Percentiles rank a stretch among this genome's conserved stretches.
phyloP scores from a whole-genome alignment of 1,140 invertebrate species.

The Carposina sasakii region DNA sequence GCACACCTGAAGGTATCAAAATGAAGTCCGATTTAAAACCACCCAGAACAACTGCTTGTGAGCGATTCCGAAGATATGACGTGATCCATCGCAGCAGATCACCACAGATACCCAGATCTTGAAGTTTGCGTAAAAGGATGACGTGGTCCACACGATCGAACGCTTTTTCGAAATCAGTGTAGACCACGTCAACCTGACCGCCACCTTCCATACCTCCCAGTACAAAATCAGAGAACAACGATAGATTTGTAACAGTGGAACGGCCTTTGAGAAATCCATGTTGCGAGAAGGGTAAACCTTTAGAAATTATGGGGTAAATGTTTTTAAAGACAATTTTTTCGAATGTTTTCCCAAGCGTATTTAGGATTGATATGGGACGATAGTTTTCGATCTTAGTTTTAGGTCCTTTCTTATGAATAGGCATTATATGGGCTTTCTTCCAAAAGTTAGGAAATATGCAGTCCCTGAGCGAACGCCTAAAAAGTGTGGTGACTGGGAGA shows the following conservation, averaged over 20 bases:
- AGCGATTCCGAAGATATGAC: constrained; percentile 5
- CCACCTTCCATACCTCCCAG: constrained; percentile 14
- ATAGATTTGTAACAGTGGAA: constrained; percentile 24
- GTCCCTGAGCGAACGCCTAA: not conserved
- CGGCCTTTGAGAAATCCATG: constrained; percentile 7
- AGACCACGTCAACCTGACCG: constrained; percentile 27
- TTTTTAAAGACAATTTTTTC: constrained; percentile 4
- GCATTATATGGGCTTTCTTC: constrained; percentile 10
- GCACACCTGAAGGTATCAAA: constrained; percentile 17
- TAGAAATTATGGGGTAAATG: not conserved
- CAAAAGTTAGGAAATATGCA: constrained; percentile 8
- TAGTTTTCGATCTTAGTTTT: constrained; percentile 7
- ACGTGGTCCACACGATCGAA: constrained; percentile 25
- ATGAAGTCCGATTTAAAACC: constrained; percentile 12
- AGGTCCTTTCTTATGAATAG: constrained; percentile 9
- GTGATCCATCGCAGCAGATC: not conserved
- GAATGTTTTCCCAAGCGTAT: constrained; percentile 1
- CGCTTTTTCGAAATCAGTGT: constrained; percentile 32
- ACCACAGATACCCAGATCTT: constrained; percentile 1
- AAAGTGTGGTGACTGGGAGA: constrained; percentile 1
- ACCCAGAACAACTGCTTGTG: constrained; percentile 21
- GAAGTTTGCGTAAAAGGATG: not conserved
- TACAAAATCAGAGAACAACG: constrained; percentile 14
- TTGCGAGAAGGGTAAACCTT: not conserved
- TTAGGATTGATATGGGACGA: constrained; percentile 8